Evolutionary conservation across 2,888 invertebrate species (phyloP).

Genomic region (Mythimna impura): DNA sequence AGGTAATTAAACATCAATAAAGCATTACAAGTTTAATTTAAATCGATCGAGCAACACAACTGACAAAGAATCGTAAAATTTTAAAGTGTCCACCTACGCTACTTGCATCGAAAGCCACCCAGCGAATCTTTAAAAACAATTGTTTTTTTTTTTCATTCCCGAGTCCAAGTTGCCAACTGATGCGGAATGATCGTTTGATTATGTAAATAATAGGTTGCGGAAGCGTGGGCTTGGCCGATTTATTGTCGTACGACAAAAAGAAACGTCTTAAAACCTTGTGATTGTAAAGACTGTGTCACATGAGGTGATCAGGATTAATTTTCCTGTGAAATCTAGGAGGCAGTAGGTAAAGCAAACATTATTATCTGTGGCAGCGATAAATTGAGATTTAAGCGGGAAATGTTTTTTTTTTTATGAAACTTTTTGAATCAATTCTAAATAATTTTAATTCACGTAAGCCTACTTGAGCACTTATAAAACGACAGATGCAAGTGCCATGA

Average conservation of each 20-base stretch:
- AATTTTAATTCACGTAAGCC: too few species aligned
- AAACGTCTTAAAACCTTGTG: conserved; percentile 55
- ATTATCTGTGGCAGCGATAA: neutral
- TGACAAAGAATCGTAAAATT: conserved; percentile 24
- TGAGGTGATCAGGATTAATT: conserved; percentile 1
- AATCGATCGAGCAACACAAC: neutral
- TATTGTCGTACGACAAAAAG: conserved; percentile 65
- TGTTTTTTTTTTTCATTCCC: conserved; percentile 51
- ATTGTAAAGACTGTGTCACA: conserved; percentile 53
- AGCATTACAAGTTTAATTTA: conserved; percentile 12
- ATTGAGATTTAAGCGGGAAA: neutral
- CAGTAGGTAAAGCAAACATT: neutral
- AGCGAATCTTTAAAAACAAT: conserved; percentile 42
- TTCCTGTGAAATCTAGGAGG: neutral
- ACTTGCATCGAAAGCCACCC: conserved; percentile 15
- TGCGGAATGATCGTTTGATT: conserved; percentile 82
- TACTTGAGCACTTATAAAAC: too few species aligned
- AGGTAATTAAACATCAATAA: neutral
- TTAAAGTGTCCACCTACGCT: conserved; percentile 33
- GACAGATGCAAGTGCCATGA: too few species aligned
- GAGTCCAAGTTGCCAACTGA: conserved; percentile 72
- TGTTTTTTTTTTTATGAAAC: neutral
- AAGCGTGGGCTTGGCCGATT: conserved; percentile 81
- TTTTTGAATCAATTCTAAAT: too few species aligned
- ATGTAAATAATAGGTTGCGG: conserved; percentile 79